Percentiles rank a stretch among this genome's conserved stretches.
Conservation (phyloP, 1,140 invertebrate species). For the Meloidogyne hapla region DNA sequence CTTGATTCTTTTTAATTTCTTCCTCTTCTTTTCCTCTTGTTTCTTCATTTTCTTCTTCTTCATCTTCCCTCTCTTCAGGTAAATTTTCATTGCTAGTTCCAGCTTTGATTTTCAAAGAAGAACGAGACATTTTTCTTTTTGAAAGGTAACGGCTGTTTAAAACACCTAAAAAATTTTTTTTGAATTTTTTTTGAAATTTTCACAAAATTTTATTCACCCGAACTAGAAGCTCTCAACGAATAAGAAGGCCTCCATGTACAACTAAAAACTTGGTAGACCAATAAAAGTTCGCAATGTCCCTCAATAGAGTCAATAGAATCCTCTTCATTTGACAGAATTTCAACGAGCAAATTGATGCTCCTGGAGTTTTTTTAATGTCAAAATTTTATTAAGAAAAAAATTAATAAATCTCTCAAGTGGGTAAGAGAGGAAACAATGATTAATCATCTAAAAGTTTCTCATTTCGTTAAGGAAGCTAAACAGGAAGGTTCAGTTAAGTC, state of each 20-base stretch:
- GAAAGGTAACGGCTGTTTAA: slow-evolving; percentile 7
- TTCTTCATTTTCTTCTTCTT: not conserved
- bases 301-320: slow-evolving; percentile 8
- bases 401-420: no score
- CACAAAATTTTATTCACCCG: not conserved
- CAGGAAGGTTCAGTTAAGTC: no score
- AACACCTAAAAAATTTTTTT: not conserved
- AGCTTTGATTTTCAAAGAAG: not conserved
- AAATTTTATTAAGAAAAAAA: no score
- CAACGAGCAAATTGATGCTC: slow-evolving; percentile 51
- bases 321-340: slow-evolving; percentile 35
- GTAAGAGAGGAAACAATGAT: no score
- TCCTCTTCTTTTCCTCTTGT: not conserved
- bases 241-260: slow-evolving; percentile 58
- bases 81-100: not conserved
- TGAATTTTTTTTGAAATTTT: not conserved
- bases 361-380: no score
- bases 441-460: no score
- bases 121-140: not conserved
- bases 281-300: slow-evolving; percentile 41
- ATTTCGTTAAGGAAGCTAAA: no score
- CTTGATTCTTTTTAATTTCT: not conserved
- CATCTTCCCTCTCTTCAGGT: not conserved
- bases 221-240: slow-evolving; percentile 22
- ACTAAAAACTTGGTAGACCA: slow-evolving; percentile 61